phyloP scores from a whole-genome alignment of 2,113 vertebrate species.

The Tragelaphus strepsiceros region DNA sequence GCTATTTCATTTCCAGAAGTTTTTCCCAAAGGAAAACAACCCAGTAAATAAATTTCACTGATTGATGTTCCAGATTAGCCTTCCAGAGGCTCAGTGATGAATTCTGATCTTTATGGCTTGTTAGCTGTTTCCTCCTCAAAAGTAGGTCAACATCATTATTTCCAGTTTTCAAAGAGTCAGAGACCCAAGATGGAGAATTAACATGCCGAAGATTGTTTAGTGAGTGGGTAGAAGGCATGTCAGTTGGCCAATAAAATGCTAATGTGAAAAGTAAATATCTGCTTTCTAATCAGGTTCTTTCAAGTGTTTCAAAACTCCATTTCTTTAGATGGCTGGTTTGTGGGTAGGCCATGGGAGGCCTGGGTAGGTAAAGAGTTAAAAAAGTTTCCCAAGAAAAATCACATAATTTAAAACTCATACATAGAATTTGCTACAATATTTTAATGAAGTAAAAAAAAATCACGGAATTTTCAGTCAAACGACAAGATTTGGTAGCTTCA shows the following conservation, averaged over 20 bases:
- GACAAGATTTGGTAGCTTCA: not conserved
- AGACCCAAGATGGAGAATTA: not conserved
- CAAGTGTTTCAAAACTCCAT: not conserved
- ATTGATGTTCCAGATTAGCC: not conserved
- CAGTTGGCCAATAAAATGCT: not conserved
- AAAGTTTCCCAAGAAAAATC: not conserved
- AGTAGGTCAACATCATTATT: not conserved
- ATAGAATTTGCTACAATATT: not conserved
- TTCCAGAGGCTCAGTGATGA: not conserved
- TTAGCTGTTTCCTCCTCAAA: not conserved
- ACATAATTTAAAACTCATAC: not conserved
- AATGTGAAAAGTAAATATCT: not conserved
- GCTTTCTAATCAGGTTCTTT: not conserved
- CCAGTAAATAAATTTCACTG: not conserved
- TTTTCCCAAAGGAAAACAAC: not conserved
- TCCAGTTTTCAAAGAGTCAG: not conserved
- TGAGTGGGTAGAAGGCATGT: not conserved
- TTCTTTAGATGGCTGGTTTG: not conserved
- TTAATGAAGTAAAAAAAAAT: constrained; percentile 13
- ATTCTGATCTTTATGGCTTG: not conserved
- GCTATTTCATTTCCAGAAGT: not conserved
- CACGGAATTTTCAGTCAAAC: not conserved
- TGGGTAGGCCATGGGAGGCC: not conserved
- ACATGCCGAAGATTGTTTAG: not conserved
- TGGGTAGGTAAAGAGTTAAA: not conserved